These are phyloP conservation scores for Oreochromis niloticus DNA, from an alignment of 2,113 vertebrate species.

Conservation along the genomic window DNA sequence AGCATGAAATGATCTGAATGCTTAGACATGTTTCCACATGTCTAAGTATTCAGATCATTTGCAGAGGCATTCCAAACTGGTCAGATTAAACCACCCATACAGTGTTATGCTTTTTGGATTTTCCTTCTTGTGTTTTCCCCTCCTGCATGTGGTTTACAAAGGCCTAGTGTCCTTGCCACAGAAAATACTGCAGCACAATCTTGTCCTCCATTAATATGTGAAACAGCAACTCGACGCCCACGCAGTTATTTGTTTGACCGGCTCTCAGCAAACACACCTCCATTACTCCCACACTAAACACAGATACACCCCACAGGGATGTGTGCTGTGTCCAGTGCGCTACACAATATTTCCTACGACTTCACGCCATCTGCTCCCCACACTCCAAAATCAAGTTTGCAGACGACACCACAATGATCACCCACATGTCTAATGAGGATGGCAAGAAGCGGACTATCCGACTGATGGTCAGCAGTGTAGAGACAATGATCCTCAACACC, in stretches of 20 bases:
- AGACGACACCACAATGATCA: not conserved
- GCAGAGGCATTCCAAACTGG: not conserved
- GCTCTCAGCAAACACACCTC: not conserved
- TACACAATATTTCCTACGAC: not conserved
- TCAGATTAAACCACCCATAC: not conserved
- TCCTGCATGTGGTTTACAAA: not conserved
- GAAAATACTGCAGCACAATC: not conserved
- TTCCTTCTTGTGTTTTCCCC: not conserved
- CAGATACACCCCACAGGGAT: not conserved
- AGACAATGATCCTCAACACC: not conserved
- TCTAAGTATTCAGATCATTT: not conserved
- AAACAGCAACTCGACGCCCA: not conserved
- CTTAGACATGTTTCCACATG: not conserved
- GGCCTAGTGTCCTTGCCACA: not conserved
- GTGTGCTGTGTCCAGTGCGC: not conserved
- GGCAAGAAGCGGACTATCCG: not conserved
- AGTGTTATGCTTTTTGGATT: not conserved
- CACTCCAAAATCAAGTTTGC: not conserved
- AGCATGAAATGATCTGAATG: too few species aligned
- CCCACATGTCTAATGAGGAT: not conserved
- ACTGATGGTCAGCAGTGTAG: not conserved
- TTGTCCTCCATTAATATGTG: not conserved
- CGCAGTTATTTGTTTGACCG: not conserved
- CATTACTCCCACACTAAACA: not conserved
- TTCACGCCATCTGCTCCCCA: not conserved